These are phyloP conservation scores for Fulica atra DNA, from an alignment of 2,113 vertebrate genomes.

Conservation along the genomic window DNA sequence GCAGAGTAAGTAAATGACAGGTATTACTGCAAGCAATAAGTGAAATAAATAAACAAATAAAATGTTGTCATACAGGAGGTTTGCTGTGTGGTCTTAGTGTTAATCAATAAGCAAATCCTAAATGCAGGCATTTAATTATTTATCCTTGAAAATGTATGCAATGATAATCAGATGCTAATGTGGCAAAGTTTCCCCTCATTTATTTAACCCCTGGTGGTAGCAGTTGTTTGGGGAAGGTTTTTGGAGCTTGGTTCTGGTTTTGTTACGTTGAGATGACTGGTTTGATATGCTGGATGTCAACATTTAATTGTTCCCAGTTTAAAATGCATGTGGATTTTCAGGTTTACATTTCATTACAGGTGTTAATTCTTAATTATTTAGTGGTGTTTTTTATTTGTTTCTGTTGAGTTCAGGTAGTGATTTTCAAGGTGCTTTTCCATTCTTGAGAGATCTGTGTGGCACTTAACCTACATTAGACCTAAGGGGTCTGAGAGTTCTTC, in stretches of 20 bases:
- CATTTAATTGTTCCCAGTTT: neutral
- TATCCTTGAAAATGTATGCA: constrained; percentile 65
- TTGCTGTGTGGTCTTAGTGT: neutral
- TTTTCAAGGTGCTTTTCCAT: constrained; percentile 76
- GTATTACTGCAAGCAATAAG: neutral
- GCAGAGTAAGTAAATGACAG: neutral
- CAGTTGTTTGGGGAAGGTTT: neutral
- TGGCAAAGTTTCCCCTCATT: constrained; percentile 27
- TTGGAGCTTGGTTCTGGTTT: neutral
- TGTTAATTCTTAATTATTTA: neutral
- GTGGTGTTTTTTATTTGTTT: constrained; percentile 51
- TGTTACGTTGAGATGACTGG: neutral
- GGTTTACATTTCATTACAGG: neutral
- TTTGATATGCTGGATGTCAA: neutral
- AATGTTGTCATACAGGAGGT: neutral
- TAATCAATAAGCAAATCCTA: constrained; percentile 45
- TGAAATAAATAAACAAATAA: neutral
- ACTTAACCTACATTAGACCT: constrained; percentile 85
- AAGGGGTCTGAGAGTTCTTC: constrained; percentile 79
- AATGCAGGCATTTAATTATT: constrained; percentile 23
- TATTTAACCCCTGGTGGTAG: neutral
- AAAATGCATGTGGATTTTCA: neutral
- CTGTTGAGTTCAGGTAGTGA: neutral
- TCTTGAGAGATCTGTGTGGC: constrained; percentile 75
- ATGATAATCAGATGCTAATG: constrained; percentile 62